Evolutionary conservation across 2,113 vertebrate species (phyloP).

Genomic region (Passer domesticus): DNA sequence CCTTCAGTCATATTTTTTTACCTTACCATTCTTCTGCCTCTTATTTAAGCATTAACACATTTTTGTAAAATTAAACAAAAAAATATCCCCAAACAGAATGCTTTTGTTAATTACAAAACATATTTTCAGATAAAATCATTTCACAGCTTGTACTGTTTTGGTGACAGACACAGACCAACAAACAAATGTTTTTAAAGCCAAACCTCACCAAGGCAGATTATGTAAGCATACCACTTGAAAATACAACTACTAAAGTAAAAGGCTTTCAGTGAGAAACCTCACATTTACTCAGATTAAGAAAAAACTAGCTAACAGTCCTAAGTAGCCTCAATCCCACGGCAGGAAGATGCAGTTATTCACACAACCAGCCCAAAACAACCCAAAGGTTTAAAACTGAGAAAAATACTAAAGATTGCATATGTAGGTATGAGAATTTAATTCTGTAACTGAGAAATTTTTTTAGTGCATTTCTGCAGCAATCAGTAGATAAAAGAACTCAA

Average conservation of each 20-base stretch:
- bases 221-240: not conserved
- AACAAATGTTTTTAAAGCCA: not conserved
- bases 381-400: not conserved
- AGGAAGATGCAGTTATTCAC: not conserved
- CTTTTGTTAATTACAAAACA: not conserved
- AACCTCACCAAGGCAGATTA: not conserved
- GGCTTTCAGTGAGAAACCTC: not conserved
- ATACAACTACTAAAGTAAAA: not conserved
- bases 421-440: not conserved
- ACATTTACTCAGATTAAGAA: not conserved
- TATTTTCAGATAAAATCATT: not conserved
- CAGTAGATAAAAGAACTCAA: not conserved
- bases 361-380: not conserved
- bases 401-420: not conserved
- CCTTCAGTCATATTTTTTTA: not conserved
- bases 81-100: not conserved
- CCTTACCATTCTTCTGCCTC: not conserved
- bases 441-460: not conserved
- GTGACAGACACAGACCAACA: not conserved
- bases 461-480: not conserved
- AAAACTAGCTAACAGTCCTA: not conserved
- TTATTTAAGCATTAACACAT: not conserved
- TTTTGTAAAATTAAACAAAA: not conserved
- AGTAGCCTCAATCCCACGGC: fast-evolving
- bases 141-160: not conserved